Evolutionary conservation across 1,140 invertebrate genomes (phyloP).

Genomic region (Armadillidium nasatum): DNA sequence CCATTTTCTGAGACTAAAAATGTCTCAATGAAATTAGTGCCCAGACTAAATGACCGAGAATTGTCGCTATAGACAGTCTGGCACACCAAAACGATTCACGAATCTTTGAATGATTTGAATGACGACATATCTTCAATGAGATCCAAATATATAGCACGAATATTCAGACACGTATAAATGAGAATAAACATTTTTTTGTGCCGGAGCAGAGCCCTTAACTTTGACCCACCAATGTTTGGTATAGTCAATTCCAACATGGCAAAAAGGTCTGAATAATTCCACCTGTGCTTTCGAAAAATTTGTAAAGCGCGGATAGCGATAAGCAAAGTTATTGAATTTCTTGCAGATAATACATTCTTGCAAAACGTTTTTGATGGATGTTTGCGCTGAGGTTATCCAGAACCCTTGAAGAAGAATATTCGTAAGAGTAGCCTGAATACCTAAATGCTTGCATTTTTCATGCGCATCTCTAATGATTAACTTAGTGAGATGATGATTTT

Average conservation of each 20-base stretch:
- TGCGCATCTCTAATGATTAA: background rate
- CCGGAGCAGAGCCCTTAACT: background rate
- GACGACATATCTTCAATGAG: constrained; percentile 3
- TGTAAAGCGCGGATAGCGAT: background rate
- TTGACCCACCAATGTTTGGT: constrained; percentile 8
- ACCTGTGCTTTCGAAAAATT: background rate
- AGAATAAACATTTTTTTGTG: constrained; percentile 14
- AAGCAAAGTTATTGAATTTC: background rate
- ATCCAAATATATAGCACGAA: constrained; percentile 4
- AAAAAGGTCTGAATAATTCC: background rate
- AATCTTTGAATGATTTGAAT: background rate
- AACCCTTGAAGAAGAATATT: background rate
- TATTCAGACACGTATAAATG: constrained; percentile 12
- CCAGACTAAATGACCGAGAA: background rate
- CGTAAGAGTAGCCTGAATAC: background rate
- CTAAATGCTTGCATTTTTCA: background rate
- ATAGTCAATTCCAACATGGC: background rate
- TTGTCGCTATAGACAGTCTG: constrained; percentile 8
- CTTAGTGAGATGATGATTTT: background rate
- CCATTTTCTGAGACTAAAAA: background rate
- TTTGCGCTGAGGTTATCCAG: background rate
- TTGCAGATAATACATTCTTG: constrained; percentile 2
- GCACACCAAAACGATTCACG: background rate
- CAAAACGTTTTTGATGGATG: background rate
- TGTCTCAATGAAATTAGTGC: background rate